Evolutionary conservation across 2,113 vertebrate genomes (phyloP), one percentile per base, ranked within the genome.

Genomic region (Coryphaenoides rupestris): DNA sequence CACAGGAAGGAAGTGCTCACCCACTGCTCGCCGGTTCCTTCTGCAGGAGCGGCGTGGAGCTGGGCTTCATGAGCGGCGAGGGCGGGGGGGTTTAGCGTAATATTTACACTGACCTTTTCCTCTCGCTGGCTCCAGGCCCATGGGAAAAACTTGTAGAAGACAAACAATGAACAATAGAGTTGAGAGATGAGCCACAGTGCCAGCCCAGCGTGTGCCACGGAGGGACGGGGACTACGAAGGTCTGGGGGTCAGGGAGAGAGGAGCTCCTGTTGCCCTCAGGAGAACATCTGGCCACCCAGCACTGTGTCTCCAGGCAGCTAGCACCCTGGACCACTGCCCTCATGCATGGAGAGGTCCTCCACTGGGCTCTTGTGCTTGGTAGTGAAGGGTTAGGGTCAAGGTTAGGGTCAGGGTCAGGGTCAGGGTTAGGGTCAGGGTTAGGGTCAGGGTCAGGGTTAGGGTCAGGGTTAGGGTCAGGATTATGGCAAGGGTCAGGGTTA

Each of bases 91-190:
- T 86, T 87, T 68, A 79, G 84, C 69, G 76, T 78, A 84, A 86
- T 90, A 89, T 90, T 89, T 91, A 91, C 89, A 89, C 85, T 86
- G 85, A 88, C 85, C 77, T 87, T 77, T 89, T 91, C 90, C 90
- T 88, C 81, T 84, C 70, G 79, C 82, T 90, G 90, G 88, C 87
- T 75, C 76, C 82, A 80, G 88, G 86, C 87, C 85, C 88, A 90
- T 90, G 89, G 85, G 88, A 91, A 90, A 86, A 86, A 86, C 88
- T 71, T 78, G 75, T 72, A 82, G 78, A 82, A 86, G 85, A 90
- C 86, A 88, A 88, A 85, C 83, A 87, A 84, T 87, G 84, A 91
- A 91, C 87, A 91, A 91, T 91, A 76, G 83, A 58, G 75, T 83
- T 84, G 66, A 66, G 80, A 68, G 86, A 86, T 88, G 84, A 89